phyloP scores from a whole-genome alignment of 2,797 vertebrate species.

The Iguana delicatissima region DNA sequence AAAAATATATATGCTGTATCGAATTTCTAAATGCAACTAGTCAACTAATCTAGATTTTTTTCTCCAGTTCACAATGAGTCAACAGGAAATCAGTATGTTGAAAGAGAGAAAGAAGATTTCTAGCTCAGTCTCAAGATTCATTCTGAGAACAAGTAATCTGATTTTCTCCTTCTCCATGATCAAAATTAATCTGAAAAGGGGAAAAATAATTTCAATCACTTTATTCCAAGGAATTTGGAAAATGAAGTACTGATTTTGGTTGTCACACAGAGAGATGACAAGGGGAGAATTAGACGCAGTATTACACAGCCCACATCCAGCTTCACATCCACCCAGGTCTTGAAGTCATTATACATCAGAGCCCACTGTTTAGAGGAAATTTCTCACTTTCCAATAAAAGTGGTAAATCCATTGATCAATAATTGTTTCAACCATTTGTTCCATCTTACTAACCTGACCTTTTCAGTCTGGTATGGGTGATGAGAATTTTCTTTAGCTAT shows the following conservation, averaged over 20 bases:
- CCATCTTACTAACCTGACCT: no score
- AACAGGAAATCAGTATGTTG: neutral
- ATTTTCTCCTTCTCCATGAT: neutral
- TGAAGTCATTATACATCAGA: no score
- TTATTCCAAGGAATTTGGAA: neutral
- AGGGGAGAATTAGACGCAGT: neutral
- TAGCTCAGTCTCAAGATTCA: neutral
- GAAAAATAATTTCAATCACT: neutral
- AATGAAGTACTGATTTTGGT: neutral
- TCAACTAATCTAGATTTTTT: neutral
- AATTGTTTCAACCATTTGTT: neutral
- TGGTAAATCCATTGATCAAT: neutral
- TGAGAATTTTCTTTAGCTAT: neutral
- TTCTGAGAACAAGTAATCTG: neutral
- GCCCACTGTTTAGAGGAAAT: no score
- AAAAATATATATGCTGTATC: neutral
- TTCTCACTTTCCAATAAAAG: neutral
- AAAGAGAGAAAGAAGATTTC: neutral
- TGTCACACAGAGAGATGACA: no score
- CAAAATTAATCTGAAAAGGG: neutral
- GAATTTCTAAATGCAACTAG: neutral
- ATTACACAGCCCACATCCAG: neutral
- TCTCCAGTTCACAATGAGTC: neutral
- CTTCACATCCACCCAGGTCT: neutral
- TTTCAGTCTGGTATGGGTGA: neutral